phyloP scores from a whole-genome alignment of 2,888 invertebrate species.

The Morpho achilles region DNA sequence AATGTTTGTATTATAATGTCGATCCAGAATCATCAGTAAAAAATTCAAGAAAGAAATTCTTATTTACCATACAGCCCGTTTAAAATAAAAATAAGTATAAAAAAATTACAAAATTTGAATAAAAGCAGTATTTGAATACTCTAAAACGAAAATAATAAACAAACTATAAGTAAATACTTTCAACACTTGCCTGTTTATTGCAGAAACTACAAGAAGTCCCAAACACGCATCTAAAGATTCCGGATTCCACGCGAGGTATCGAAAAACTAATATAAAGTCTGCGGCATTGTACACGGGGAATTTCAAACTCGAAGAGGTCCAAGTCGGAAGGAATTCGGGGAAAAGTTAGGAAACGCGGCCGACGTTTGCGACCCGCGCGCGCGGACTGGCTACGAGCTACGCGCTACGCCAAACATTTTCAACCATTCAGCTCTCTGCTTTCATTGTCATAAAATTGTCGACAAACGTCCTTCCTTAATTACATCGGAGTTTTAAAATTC shows the following conservation, averaged over 20 bases:
- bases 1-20: too few species aligned
- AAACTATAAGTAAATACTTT: not conserved
- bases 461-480: not conserved
- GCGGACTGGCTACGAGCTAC: constrained; percentile 39
- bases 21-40: too few species aligned
- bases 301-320: constrained; percentile 7
- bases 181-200: constrained; percentile 23
- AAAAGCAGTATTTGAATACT: too few species aligned
- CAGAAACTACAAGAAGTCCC: constrained; percentile 4
- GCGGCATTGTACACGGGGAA: constrained; percentile 6
- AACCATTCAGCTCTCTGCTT: constrained; percentile 6
- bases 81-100: too few species aligned
- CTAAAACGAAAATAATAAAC: too few species aligned
- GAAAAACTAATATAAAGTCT: constrained; percentile 21
- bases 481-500: too few species aligned
- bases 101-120: too few species aligned
- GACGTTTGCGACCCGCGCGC: constrained; percentile 58
- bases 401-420: constrained; percentile 35
- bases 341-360: constrained; percentile 46
- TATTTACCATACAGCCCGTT: too few species aligned
- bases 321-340: constrained; percentile 15
- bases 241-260: constrained; percentile 20
- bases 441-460: not conserved
- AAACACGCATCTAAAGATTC: constrained; percentile 8
- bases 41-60: too few species aligned